phyloP scores from a whole-genome alignment of 2,113 vertebrate species.

The Mormoops blainvillei region DNA sequence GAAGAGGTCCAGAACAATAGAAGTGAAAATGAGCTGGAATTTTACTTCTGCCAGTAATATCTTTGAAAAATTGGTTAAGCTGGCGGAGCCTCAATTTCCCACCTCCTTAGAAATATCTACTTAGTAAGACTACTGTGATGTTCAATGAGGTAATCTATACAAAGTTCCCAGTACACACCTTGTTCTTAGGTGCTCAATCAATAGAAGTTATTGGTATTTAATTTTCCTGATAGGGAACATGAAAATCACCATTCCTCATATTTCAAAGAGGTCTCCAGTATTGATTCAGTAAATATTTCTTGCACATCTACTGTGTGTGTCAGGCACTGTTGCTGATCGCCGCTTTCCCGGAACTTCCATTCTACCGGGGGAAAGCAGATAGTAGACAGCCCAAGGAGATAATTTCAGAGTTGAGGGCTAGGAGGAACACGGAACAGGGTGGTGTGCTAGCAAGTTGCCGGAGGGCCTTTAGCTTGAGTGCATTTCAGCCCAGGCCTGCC shows the following conservation, averaged over 20 bases:
- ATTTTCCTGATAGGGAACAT: background rate
- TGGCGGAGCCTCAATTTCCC: background rate
- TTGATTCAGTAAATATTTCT: background rate
- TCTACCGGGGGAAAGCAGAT: background rate
- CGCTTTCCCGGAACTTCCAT: background rate
- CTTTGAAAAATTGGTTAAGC: background rate
- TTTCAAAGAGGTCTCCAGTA: background rate
- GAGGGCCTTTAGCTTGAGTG: background rate
- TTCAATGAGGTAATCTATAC: background rate
- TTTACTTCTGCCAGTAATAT: background rate
- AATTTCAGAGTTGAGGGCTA: background rate
- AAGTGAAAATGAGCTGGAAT: constrained; percentile 2
- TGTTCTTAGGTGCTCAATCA: background rate
- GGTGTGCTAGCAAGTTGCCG: background rate
- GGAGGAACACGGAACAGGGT: background rate
- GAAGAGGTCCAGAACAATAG: background rate
- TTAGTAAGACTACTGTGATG: background rate
- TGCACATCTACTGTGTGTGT: background rate
- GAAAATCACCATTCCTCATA: background rate
- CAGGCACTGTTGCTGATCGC: background rate
- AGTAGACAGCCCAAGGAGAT: background rate
- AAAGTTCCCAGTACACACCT: background rate
- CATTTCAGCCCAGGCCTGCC: background rate
- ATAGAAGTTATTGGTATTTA: background rate
- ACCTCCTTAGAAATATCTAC: background rate